Percentiles rank a stretch among this genome's conserved stretches.
Evolutionary conservation across 2,797 vertebrate species (phyloP).

Genomic region (Megalops cyprinoides): DNA sequence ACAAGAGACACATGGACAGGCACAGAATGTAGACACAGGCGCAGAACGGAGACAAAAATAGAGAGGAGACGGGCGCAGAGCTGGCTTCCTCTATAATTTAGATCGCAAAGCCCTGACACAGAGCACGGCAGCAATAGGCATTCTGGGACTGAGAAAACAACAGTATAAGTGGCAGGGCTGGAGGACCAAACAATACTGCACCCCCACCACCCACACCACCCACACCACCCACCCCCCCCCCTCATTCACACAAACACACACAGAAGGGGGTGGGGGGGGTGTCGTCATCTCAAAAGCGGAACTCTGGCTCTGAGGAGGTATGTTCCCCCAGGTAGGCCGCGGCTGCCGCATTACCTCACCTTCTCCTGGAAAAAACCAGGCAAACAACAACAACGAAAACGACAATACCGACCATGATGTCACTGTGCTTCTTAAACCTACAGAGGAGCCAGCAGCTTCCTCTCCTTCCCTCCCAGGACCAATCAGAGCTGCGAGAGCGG

Average conservation of each 20-base stretch:
- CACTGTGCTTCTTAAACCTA: background rate
- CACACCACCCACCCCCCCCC: no score
- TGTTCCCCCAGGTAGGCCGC: background rate
- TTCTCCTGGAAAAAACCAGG: background rate
- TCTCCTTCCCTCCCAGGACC: background rate
- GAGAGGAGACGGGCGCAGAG: background rate
- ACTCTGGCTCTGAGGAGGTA: no score
- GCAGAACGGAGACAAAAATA: no score
- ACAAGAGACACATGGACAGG: no score
- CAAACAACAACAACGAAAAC: background rate
- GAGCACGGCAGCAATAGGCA: background rate
- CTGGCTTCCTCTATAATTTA: background rate
- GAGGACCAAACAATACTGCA: background rate
- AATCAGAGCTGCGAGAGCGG: background rate
- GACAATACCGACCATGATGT: background rate
- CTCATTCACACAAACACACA: background rate
- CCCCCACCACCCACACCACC: background rate
- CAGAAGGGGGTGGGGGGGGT: background rate
- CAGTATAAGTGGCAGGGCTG: background rate
- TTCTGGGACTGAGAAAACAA: background rate
- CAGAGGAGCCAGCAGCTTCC: background rate
- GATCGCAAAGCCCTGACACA: no score
- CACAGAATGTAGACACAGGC: background rate
- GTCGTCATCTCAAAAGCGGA: background rate
- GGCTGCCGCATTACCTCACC: background rate